Conservation (phyloP, 2,888 invertebrate species). For the Limenitis camilla region DNA sequence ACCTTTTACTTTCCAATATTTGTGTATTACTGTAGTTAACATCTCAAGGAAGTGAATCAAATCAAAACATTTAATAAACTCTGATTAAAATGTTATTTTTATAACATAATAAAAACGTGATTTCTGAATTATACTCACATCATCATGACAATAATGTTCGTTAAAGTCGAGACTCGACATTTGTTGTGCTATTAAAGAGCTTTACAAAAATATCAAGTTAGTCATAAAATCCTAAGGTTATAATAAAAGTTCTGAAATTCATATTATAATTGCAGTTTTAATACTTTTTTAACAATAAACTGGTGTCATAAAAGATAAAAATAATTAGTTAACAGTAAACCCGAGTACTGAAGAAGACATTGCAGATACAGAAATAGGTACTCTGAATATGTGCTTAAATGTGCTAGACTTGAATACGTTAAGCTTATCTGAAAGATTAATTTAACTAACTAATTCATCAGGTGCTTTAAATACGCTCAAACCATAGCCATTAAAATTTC, state of each 20-base stretch:
- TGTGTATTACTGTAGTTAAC: slow-evolving; percentile 24
- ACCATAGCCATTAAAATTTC: background rate
- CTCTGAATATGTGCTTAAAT: no score
- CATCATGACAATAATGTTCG: slow-evolving; percentile 15
- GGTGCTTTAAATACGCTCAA: no score
- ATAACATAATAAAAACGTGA: slow-evolving; percentile 12
- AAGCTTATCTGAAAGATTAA: no score
- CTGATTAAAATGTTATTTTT: slow-evolving; percentile 27
- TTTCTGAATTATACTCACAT: slow-evolving; percentile 18
- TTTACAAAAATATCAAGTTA: slow-evolving; percentile 21
- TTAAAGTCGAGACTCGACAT: slow-evolving; percentile 17
- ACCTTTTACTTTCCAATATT: background rate
- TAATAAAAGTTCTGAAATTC: slow-evolving; percentile 12
- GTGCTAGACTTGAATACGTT: no score
- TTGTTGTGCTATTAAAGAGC: slow-evolving; percentile 23
- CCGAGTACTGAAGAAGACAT: no score
- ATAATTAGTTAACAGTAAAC: no score
- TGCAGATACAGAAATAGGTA: no score
- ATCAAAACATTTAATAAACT: background rate
- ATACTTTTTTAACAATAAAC: no score
- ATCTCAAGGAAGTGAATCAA: background rate
- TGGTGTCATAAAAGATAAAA: no score
- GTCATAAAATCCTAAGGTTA: slow-evolving; percentile 22
- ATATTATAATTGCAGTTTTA: slow-evolving; percentile 8
- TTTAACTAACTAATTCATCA: no score